Evolutionary conservation across 2,888 invertebrate species (phyloP), one percentile per base, ranked within the genome.

Genomic region (Sesia bembeciformis): DNA sequence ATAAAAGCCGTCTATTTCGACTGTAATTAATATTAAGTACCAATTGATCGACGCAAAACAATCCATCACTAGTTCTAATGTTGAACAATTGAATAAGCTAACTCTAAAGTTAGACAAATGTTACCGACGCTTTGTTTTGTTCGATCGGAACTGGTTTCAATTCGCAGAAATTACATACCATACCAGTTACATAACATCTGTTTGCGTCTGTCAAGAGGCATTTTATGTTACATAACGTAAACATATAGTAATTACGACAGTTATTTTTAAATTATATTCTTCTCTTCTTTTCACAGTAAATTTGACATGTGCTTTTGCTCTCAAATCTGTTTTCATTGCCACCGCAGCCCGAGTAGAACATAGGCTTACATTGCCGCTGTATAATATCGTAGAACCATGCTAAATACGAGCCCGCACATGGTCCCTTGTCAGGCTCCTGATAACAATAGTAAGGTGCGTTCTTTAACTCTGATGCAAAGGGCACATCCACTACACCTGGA

Each of bases 341-440:
- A 0, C 88, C 87, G 57, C 88, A 88, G 0, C 88, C 88, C 0
- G 88, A 87, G 59, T 86, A 88, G 57, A 83, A 70, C 83, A 88
- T 84, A 4, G 76, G 78, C 76, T 78, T 74, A 58, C 88, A 88
- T 55, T 72, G 62, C 40, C 87, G 70, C 57, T 79, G 68, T 4
- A 86, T 71, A 1, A 87, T 52, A 58, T 89, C 88, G 64, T 64
- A 87, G 72, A 84, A 89, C 76, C 82, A 88, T 1, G 74, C 72
- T 55, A 75, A 56, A 58, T 66, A 66, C 67, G 77, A 69, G 1
- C 64, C 60, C 8, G 61, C 60, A 60, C 88, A 88, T 0, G 84
- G 79, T 0, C 88, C 88, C 64, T 77, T 86, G 0, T 59, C 60
- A 0, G 88, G 87, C 4, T 62, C 75, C 64, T 87, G 87, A 60